Evolutionary conservation across 2,797 vertebrate genomes (phyloP).

Genomic region (Fistularia tabacaria): DNA sequence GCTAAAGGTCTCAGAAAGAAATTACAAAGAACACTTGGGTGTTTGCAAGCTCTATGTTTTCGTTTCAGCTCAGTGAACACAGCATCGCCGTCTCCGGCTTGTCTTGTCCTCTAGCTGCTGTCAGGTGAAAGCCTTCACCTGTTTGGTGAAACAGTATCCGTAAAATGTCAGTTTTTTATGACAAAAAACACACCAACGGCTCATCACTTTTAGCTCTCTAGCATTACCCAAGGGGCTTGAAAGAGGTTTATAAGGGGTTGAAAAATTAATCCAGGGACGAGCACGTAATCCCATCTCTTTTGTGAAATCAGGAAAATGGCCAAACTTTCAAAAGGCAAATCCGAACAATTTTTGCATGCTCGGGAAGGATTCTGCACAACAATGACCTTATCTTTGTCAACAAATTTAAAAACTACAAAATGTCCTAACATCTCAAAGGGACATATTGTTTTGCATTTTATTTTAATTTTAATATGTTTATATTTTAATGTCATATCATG

Average conservation of each 20-base stretch:
- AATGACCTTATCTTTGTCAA: too few species aligned
- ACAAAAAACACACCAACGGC: neutral
- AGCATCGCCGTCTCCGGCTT: conserved; percentile 14
- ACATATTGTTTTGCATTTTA: neutral
- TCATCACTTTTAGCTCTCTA: too few species aligned
- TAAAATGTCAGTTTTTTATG: conserved; percentile 7
- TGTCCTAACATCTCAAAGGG: too few species aligned
- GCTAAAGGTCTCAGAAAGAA: conserved; percentile 30
- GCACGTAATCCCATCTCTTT: conserved; percentile 48
- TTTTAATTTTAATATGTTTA: neutral
- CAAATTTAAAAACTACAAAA: too few species aligned
- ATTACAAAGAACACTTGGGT: conserved; percentile 30
- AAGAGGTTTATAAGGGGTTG: too few species aligned
- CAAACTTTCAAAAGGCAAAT: conserved; percentile 4
- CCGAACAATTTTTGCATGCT: too few species aligned
- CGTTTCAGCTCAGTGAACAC: conserved; percentile 21
- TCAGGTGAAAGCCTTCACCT: conserved; percentile 36
- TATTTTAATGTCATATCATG: conserved; percentile 1
- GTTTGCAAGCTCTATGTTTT: conserved; percentile 33
- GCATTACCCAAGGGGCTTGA: too few species aligned
- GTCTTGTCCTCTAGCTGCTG: conserved; percentile 22
- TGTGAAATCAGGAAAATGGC: conserved; percentile 45
- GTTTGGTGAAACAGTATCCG: conserved; percentile 19
- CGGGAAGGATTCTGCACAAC: too few species aligned
- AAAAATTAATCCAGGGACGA: conserved; percentile 19